Conservation (phyloP, 2,888 invertebrate genomes). For the Plutella xylostella region DNA sequence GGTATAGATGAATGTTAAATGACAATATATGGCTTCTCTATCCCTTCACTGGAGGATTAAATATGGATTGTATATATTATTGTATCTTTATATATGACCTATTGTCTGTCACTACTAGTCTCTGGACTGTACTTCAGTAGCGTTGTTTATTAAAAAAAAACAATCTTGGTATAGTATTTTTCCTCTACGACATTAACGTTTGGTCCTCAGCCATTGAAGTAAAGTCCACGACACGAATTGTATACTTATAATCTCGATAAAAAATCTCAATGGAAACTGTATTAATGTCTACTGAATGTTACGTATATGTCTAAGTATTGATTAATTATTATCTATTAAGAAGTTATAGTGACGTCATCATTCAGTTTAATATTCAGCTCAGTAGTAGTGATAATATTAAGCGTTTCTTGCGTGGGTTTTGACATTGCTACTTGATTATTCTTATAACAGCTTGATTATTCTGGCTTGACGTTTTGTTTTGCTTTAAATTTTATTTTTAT, state of each 20-base stretch:
- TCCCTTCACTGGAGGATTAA: conserved; percentile 35
- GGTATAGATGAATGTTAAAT: conserved; percentile 44
- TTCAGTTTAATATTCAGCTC: conserved; percentile 49
- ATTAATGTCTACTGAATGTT: conserved; percentile 66
- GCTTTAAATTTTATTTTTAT: conserved; percentile 18
- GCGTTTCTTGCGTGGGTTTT: conserved; percentile 37
- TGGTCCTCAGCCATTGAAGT: background rate
- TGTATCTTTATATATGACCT: conserved; percentile 23
- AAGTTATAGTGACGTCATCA: conserved; percentile 44
- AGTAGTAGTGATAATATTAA: conserved; percentile 41
- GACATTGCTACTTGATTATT: conserved; percentile 64
- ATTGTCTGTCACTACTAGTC: conserved; percentile 32
- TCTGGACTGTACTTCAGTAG: conserved; percentile 40
- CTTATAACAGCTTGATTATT: too few relatives aligned
- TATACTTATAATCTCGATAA: conserved; percentile 32
- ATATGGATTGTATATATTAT: conserved; percentile 12
- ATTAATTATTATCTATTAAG: conserved; percentile 27
- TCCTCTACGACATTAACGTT: too few relatives aligned
- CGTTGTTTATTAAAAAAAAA: conserved; percentile 7
- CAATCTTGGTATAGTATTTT: conserved; percentile 7
- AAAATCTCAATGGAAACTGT: conserved; percentile 50
- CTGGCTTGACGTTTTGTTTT: conserved; percentile 18
- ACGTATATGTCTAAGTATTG: conserved; percentile 61
- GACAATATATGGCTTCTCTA: conserved; percentile 61
- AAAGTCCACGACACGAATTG: conserved; percentile 27